Base-by-base conservation (phyloP, 2,888 invertebrate species). In the Hypomecis atomaria region DNA sequence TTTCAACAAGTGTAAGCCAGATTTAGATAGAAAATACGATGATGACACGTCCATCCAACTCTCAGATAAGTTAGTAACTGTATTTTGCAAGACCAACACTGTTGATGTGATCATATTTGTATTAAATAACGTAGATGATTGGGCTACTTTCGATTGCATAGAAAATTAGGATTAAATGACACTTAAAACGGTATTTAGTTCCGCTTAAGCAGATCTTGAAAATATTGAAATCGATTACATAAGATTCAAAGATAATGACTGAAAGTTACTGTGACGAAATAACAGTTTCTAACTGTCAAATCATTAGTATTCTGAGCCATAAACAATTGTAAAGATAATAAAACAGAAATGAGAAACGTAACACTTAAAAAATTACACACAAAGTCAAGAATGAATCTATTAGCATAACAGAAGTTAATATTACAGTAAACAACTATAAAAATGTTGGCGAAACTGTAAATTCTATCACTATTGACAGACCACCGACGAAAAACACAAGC, bases 401-500 rank as follows among this genome's bases (percentile, higher is more conserved):
- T 11, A 11, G 49, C 45, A 37, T 44, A 63, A 44, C 47, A 59
- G 58, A 8, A 63, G 44, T 55, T 59, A 11, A 43, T 59, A 43
- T 45, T 36, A 49, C 11, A 50, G 52, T 47, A 52, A 60, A 64
- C 50, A 60, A 53, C 52, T 37, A 57, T 60, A 56, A 60, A 65
- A 56, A 37, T 56, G 56, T 56, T 57, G 50, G 56, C 23, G 11
- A 52, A 59, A 49, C 59, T 53, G 58, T 58, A 43, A 47, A 62
- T 62, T 48, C 42, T 54, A 59, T 49, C 45, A 42, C 8, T 63
- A 49, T 64, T 65, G 56, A 65, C 57, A 60, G 60, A 65, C 48
- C 47, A 48, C 47, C 43, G 42, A 57, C 56, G 56, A 52, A 60
- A 53, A 57, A 65, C 59, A 64, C 57, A 65, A 65, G 65, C 53